Evolutionary conservation across 2,113 vertebrate species (phyloP), one percentile per base, ranked within the genome.

Genomic region (Agelaius phoeniceus): DNA sequence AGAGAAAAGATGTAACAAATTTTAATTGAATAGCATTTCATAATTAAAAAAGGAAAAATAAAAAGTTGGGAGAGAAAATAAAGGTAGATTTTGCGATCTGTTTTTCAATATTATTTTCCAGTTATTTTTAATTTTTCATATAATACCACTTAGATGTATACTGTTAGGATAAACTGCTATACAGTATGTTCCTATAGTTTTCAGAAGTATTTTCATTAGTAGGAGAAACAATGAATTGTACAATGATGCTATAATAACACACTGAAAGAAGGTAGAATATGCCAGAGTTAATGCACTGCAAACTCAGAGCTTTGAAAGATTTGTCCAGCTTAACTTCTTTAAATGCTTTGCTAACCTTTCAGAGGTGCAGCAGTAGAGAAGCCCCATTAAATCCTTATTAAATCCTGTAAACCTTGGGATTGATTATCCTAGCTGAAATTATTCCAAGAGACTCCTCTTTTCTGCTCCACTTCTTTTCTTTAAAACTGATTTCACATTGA

Each of bases 261-360:
- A 62, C 6, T 52, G 58, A 83, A 79, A 87, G 21, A 11, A 49
- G 22, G 13, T 65, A 20, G 27, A 86, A 83, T 80, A 87, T 65
- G 6, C 31, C 44, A 65, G 37, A 71, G 49, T 83, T 87, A 93
- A 91, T 82, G 24, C 31, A 58, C 21, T 90, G 44, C 44, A 95
- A 48, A 68, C 31, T 76, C 8, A 9, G 49, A 85, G 28, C 22
- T 93, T 90, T 72, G 58, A 35, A 87, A 84, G 69, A 82, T 93
- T 88, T 96, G 58, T 72, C 67, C 89, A 88, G 62, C 48, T 96
- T 94, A 96, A 92, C 75, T 79, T 95, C 62, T 84, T 89, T 59
- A 91, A 91, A 87, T 71, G 33, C 33, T 91, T 89, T 93, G 13
- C 65, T 91, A 94, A 95, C 65, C 76, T 89, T 91, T 91, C 62